A percentile compares a stretch with the other conserved stretches of the same genome.
Evolutionary conservation across 1,140 invertebrate genomes (phyloP).

Genomic region (Brachionus sp.): DNA sequence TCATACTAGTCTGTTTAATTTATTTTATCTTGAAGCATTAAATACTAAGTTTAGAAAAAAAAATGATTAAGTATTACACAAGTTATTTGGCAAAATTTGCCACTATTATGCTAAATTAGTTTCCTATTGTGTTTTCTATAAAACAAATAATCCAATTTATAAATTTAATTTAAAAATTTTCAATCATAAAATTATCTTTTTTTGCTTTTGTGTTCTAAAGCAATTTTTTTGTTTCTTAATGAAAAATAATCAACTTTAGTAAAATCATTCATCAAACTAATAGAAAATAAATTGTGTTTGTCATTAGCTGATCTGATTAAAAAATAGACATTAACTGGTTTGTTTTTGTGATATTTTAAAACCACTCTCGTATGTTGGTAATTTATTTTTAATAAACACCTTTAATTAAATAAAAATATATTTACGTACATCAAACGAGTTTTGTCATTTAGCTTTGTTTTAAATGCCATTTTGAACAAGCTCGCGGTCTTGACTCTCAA

Average conservation of each 20-base stretch:
- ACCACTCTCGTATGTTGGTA: neutral
- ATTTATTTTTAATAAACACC: neutral
- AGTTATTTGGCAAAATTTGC: no score
- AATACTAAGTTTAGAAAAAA: no score
- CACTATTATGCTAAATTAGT: no score
- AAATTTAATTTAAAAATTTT: no score
- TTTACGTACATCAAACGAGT: neutral
- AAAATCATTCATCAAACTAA: neutral
- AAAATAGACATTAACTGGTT: neutral
- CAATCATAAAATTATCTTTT: no score
- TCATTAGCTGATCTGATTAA: neutral
- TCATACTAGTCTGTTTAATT: neutral
- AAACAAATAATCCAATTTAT: no score
- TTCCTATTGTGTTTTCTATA: no score
- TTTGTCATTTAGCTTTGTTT: conserved; percentile 1
- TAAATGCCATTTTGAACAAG: neutral
- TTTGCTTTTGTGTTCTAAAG: no score
- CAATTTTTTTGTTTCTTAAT: neutral
- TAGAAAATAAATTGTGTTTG: neutral
- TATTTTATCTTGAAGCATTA: neutral
- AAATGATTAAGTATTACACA: no score
- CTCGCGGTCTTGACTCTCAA: neutral
- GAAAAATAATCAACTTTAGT: neutral
- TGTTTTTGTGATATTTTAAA: neutral
- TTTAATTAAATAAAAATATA: neutral